Evolutionary conservation across 2,888 invertebrate genomes (phyloP).

Genomic region (Drosophila histrio): DNA sequence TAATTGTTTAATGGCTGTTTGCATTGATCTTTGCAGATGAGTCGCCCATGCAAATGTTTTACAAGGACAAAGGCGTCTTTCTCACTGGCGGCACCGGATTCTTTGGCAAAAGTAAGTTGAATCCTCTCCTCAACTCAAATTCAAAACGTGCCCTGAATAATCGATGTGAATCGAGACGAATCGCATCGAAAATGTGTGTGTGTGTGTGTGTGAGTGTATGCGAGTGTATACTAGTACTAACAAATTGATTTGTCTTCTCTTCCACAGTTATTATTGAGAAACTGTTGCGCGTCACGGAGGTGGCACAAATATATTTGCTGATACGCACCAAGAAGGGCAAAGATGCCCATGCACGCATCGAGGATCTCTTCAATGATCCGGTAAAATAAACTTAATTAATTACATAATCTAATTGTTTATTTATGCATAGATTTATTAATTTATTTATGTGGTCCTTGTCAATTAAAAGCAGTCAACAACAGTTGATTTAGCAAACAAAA

Average conservation of each 20-base stretch:
- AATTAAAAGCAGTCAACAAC: not conserved
- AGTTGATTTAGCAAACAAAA: too few species aligned
- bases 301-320: constrained; percentile 86
- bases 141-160: constrained; percentile 58
- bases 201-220: too few species aligned
- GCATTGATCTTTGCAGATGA: constrained; percentile 79
- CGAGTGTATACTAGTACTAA: too few species aligned
- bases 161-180: not conserved
- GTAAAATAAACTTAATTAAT: constrained; percentile 81
- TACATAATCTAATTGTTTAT: not conserved
- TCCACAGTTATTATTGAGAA: constrained; percentile 87
- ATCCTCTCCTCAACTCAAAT: too few species aligned
- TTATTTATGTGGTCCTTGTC: not conserved
- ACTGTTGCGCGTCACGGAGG: constrained; percentile 86
- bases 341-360: constrained; percentile 88
- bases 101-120: constrained; percentile 83
- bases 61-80: constrained; percentile 86
- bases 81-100: constrained; percentile 88
- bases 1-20: constrained; percentile 78
- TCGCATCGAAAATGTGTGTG: too few species aligned
- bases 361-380: constrained; percentile 89
- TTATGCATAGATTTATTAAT: not conserved
- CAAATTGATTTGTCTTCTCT: constrained; percentile 40
- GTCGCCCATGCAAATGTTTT: constrained; percentile 86
- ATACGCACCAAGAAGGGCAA: constrained; percentile 88